These are phyloP conservation scores for Sisyra nigra DNA, from an alignment of 2,888 invertebrate genomes.

Conservation along the genomic window DNA sequence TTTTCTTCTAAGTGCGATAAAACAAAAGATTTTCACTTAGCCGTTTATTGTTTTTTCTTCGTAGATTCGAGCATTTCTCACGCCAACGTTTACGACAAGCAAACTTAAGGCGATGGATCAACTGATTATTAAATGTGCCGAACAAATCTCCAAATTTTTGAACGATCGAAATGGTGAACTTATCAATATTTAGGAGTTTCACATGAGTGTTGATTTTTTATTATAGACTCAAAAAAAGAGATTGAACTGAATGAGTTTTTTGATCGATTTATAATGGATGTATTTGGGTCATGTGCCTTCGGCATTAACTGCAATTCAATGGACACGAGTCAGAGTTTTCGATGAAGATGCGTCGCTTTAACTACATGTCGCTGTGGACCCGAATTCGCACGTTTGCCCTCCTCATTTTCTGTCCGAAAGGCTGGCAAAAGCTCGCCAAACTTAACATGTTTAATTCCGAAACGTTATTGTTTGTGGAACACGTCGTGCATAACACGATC, in stretches of 20 bases:
- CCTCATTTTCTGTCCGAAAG: not conserved
- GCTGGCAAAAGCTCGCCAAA: conserved; percentile 8
- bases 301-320: conserved; percentile 29
- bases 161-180: conserved; percentile 10
- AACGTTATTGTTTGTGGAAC: not conserved
- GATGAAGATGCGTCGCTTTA: conserved; percentile 7
- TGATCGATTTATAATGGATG: conserved; percentile 30
- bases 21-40: too few relatives aligned
- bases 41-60: not conserved
- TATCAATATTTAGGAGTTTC: not conserved
- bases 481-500: conserved; percentile 12
- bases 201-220: not conserved
- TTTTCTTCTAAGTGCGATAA: too few relatives aligned
- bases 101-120: conserved; percentile 28
- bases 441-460: conserved; percentile 1
- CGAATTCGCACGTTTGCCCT: not conserved
- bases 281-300: conserved; percentile 31
- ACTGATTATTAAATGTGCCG: conserved; percentile 18
- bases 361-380: not conserved
- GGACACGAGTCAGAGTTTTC: conserved; percentile 24
- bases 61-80: conserved; percentile 20
- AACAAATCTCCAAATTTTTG: conserved; percentile 17
- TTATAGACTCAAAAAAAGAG: conserved; percentile 13
- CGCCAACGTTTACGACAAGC: conserved; percentile 27
- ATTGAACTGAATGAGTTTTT: conserved; percentile 28